Conservation (phyloP, 2,797 vertebrate species). For the Hippopotamyrus pictus region DNA sequence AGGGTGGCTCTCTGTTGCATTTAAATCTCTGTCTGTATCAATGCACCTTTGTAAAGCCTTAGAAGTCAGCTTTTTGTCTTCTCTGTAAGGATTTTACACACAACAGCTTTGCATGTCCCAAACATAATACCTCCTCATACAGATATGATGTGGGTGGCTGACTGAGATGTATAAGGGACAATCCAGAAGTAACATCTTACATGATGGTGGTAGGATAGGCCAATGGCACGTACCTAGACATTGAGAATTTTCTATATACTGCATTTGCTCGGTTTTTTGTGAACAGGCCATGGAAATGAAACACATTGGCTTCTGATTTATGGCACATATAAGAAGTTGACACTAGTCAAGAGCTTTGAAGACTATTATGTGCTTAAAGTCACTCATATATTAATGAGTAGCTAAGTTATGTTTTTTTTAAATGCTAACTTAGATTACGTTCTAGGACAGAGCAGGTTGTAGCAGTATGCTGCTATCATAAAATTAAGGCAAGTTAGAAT, state of each 20-base stretch:
- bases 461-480: neutral
- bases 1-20: neutral
- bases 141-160: neutral
- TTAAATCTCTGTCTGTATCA: neutral
- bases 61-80: neutral
- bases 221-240: neutral
- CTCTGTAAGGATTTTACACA: neutral
- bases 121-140: neutral
- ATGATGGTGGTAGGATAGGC: neutral
- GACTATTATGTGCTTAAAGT: neutral
- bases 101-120: neutral
- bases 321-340: neutral
- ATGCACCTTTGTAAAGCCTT: neutral
- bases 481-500: neutral
- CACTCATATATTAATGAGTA: neutral
- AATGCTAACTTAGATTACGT: neutral
- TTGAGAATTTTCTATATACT: neutral
- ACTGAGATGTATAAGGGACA: neutral
- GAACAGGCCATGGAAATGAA: neutral
- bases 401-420: neutral
- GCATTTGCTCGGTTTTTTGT: neutral
- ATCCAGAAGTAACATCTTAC: neutral
- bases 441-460: neutral
- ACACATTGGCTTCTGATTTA: neutral
- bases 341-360: neutral